Percentiles rank a stretch among this genome's conserved stretches.
These are phyloP conservation scores for Corythoichthys intestinalis DNA, from an alignment of 2,113 vertebrate species.

Conservation along the genomic window DNA sequence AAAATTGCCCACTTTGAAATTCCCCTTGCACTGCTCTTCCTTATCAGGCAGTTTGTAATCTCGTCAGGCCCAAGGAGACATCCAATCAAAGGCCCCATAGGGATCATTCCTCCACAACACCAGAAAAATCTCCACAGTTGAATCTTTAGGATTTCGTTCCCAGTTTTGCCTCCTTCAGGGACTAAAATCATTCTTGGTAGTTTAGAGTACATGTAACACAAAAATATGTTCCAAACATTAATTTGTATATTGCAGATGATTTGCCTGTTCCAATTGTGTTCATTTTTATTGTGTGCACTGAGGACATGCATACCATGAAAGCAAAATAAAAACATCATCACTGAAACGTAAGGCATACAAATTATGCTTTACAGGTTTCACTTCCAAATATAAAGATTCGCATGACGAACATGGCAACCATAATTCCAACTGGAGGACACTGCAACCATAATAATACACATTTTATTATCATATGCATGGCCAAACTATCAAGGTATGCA, in stretches of 20 bases:
- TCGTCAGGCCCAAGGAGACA: constrained; percentile 45
- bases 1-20: constrained; percentile 62
- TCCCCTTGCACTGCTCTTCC: constrained; percentile 39
- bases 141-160: constrained; percentile 27
- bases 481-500: no score
- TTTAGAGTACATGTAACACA: background rate
- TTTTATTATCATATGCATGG: background rate
- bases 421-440: background rate
- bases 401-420: background rate
- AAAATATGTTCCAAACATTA: background rate
- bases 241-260: background rate
- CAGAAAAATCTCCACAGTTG: constrained; percentile 32
- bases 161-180: constrained; percentile 44
- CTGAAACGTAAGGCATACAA: background rate
- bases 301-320: background rate
- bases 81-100: constrained; percentile 47
- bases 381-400: background rate
- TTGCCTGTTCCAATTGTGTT: background rate
- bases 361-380: background rate
- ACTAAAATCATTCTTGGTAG: background rate
- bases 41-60: constrained; percentile 69
- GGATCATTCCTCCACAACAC: constrained; percentile 43
- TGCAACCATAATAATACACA: background rate
- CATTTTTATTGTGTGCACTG: background rate
- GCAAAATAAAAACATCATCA: no score